Conservation (phyloP, 2,888 invertebrate species). For the Seladonia tumulorum region DNA sequence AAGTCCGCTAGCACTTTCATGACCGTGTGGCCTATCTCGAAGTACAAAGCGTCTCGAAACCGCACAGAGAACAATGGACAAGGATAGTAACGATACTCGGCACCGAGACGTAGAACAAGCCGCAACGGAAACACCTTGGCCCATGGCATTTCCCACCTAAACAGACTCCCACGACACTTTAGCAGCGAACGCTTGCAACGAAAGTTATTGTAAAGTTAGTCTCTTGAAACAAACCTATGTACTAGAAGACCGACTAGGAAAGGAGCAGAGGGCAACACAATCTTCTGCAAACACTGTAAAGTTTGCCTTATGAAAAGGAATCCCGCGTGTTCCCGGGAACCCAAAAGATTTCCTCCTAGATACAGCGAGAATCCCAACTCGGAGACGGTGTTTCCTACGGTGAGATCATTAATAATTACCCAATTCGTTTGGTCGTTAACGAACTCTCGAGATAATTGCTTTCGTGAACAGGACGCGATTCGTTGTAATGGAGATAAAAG, state of each 20-base stretch:
- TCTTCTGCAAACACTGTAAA: slow-evolving; percentile 92
- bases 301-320: slow-evolving; percentile 93
- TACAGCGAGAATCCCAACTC: slow-evolving; percentile 90
- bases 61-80: slow-evolving; percentile 92
- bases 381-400: slow-evolving; percentile 88
- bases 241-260: slow-evolving; percentile 92
- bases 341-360: slow-evolving; percentile 87
- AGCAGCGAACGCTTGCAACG: neutral
- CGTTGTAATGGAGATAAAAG: neutral
- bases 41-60: slow-evolving; percentile 91
- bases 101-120: slow-evolving; percentile 91
- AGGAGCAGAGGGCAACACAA: slow-evolving; percentile 90
- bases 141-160: slow-evolving; percentile 91
- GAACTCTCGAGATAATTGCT: neutral
- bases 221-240: slow-evolving; percentile 85
- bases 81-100: slow-evolving; percentile 94
- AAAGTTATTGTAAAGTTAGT: neutral
- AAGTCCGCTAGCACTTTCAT: slow-evolving; percentile 95
- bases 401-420: slow-evolving; percentile 42
- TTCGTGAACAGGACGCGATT: neutral
- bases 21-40: slow-evolving; percentile 94
- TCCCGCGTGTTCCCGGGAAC: slow-evolving; percentile 91
- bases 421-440: neutral
- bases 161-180: neutral
- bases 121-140: slow-evolving; percentile 92